Percentiles rank a stretch among this genome's conserved stretches.
Evolutionary conservation across 2,113 vertebrate genomes (phyloP).

Genomic region (Struthio camelus): DNA sequence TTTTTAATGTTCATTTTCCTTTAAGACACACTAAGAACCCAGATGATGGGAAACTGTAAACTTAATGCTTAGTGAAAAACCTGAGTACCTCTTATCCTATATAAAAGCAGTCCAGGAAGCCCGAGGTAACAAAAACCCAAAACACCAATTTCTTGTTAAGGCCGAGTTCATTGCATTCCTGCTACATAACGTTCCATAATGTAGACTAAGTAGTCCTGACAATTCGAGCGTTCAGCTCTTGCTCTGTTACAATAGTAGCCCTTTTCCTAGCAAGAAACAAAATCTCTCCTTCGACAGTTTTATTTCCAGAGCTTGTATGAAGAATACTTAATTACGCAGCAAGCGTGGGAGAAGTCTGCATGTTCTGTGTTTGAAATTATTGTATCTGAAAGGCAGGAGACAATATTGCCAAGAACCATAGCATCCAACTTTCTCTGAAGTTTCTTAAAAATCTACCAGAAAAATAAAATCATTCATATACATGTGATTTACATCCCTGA

Average conservation of each 20-base stretch:
- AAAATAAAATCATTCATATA: neutral
- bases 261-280: neutral
- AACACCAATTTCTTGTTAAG: neutral
- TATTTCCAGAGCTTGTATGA: neutral
- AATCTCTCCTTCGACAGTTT: neutral
- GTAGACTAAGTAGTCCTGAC: neutral
- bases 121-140: neutral
- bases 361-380: neutral
- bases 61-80: neutral
- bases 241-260: neutral
- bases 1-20: neutral
- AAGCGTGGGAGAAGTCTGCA: neutral
- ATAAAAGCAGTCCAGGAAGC: neutral
- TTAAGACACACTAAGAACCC: neutral
- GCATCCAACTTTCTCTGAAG: neutral
- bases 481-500: neutral
- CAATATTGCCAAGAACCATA: neutral
- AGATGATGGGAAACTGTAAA: neutral
- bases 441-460: neutral
- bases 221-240: neutral
- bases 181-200: neutral
- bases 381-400: neutral
- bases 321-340: neutral
- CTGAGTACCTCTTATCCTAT: neutral
- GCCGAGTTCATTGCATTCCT: neutral